Evolutionary conservation across 2,113 vertebrate species (phyloP).

Genomic region (Lethenteron reissneri): DNA sequence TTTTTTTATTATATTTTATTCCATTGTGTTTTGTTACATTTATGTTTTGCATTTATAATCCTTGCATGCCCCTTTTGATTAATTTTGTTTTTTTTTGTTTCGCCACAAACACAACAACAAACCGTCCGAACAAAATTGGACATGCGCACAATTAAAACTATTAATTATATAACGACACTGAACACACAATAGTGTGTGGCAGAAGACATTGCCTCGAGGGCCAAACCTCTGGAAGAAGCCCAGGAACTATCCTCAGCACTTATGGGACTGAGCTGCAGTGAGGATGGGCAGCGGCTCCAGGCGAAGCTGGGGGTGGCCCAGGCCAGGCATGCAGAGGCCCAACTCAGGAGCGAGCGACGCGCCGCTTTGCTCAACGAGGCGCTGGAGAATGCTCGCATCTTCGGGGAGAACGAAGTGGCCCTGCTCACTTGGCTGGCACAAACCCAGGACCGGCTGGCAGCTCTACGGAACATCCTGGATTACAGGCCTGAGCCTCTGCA

Average conservation of each 20-base stretch:
- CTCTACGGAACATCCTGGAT: conserved; percentile 53
- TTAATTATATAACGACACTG: conserved; percentile 1
- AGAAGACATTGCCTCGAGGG: conserved; percentile 49
- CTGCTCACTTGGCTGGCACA: conserved; percentile 98
- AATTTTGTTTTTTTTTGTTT: conserved; percentile 20
- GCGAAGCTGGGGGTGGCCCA: conserved; percentile 46
- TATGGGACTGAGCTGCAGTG: conserved; percentile 42
- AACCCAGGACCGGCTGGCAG: conserved; percentile 62
- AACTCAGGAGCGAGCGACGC: conserved; percentile 43
- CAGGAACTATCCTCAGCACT: conserved; percentile 45
- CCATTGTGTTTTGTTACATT: background rate
- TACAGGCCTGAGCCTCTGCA: conserved; percentile 59
- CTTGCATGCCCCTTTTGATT: background rate
- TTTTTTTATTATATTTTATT: conserved; percentile 16
- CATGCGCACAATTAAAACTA: background rate
- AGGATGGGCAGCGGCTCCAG: conserved; percentile 41
- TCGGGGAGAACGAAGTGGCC: conserved; percentile 96
- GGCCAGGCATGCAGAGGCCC: conserved; percentile 42
- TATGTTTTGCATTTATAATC: conserved; percentile 1
- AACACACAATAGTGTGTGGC: conserved; percentile 41
- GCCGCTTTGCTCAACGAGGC: conserved; percentile 66
- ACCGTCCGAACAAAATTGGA: background rate
- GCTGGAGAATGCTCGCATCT: conserved; percentile 68
- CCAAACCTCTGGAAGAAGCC: conserved; percentile 34
- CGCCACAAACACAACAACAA: conserved; percentile 10